Percentiles rank a stretch among this genome's conserved stretches.
Conservation (phyloP, 2,797 vertebrate species). For the Hybognathus amarus region DNA sequence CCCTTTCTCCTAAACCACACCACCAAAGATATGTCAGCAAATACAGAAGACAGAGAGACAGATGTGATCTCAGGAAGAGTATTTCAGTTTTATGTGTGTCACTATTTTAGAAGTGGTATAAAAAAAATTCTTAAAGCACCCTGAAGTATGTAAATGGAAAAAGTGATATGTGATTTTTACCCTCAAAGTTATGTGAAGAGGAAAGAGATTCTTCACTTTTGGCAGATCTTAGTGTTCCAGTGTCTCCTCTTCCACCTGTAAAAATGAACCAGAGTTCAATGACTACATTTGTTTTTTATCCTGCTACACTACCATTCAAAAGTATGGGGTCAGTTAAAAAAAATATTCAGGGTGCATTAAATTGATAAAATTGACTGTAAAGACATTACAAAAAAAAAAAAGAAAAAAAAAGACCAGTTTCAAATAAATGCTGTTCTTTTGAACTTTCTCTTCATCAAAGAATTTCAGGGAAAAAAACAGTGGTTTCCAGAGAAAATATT, state of each 20-base stretch:
- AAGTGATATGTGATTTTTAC: slow-evolving; percentile 68
- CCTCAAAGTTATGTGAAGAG: slow-evolving; percentile 90
- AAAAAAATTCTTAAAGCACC: background rate
- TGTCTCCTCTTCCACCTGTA: slow-evolving; percentile 90
- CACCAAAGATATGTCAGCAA: background rate
- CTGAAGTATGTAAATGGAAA: background rate
- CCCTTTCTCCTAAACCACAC: background rate
- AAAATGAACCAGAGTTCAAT: background rate
- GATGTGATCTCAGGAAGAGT: background rate
- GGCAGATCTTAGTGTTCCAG: slow-evolving; percentile 91
- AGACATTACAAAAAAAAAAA: background rate
- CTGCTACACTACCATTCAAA: background rate
- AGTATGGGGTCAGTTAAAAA: background rate
- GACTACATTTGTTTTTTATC: background rate
- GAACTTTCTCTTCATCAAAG: background rate
- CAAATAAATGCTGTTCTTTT: background rate
- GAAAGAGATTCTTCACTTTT: slow-evolving; percentile 98
- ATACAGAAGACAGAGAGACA: background rate
- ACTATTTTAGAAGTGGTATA: background rate
- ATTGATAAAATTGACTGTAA: background rate
- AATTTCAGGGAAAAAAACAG: too few relatives aligned
- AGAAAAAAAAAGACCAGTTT: background rate
- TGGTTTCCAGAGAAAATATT: too few relatives aligned
- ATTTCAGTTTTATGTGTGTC: background rate
- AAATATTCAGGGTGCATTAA: background rate